These are phyloP conservation scores for Cyanoderma ruficeps DNA, from an alignment of 2,113 vertebrate species.

Conservation along the genomic window DNA sequence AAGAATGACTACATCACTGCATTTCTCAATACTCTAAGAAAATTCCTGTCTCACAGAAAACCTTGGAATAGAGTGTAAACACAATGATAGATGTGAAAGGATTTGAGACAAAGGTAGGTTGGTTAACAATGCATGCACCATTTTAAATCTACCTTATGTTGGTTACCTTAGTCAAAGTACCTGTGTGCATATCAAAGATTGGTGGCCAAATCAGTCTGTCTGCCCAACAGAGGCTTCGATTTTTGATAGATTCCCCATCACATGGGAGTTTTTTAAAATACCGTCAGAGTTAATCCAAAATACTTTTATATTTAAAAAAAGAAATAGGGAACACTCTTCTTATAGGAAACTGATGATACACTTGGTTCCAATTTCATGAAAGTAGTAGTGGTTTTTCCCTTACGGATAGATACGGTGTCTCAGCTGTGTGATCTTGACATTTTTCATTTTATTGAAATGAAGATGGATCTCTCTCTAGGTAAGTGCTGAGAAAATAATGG, in stretches of 20 bases:
- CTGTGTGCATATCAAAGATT: background rate
- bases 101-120: background rate
- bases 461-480: background rate
- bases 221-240: background rate
- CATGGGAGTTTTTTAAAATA: background rate
- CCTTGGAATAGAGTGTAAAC: background rate
- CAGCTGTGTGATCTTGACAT: background rate
- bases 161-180: background rate
- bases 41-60: background rate
- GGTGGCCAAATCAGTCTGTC: background rate
- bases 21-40: background rate
- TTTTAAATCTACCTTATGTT: background rate
- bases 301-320: background rate
- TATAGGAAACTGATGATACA: background rate
- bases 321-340: background rate
- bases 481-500: background rate
- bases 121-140: background rate
- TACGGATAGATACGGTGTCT: background rate
- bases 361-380: background rate
- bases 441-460: background rate
- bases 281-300: background rate
- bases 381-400: accelerated
- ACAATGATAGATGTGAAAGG: background rate
- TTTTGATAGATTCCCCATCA: background rate
- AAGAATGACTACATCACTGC: background rate